These are phyloP conservation scores for Drosophila quinaria DNA, from an alignment of 2,888 invertebrate species.

Conservation along the genomic window DNA sequence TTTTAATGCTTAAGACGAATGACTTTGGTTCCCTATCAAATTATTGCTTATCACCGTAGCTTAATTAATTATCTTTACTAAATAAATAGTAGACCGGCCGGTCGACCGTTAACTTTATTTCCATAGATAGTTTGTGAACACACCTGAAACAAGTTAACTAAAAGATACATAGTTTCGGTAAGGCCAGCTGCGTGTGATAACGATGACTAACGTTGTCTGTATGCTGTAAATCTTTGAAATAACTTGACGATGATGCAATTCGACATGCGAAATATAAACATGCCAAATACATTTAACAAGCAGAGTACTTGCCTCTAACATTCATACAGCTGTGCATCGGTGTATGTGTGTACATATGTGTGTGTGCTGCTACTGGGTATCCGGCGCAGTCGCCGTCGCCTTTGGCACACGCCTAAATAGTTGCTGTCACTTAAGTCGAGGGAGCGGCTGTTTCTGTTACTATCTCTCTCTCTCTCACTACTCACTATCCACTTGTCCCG, in stretches of 20 bases:
- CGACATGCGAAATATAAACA: slow-evolving; percentile 45
- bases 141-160: slow-evolving; percentile 21
- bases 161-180: slow-evolving; percentile 19
- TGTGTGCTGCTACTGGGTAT: slow-evolving; percentile 9
- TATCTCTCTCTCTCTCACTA: background rate
- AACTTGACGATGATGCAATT: slow-evolving; percentile 71
- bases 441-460: slow-evolving; percentile 55
- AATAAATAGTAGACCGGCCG: slow-evolving; percentile 29
- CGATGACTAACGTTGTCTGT: background rate
- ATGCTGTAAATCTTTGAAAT: slow-evolving; percentile 64
- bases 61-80: slow-evolving; percentile 72
- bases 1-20: slow-evolving; percentile 52
- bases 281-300: slow-evolving; percentile 43
- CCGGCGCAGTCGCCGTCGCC: slow-evolving; percentile 34
- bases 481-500: slow-evolving; percentile 25
- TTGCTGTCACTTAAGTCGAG: slow-evolving; percentile 75
- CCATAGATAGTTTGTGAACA: slow-evolving; percentile 29
- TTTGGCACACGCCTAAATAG: slow-evolving; percentile 67
- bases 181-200: slow-evolving; percentile 53
- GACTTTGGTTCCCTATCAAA: slow-evolving; percentile 45
- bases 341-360: background rate
- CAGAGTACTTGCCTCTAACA: slow-evolving; percentile 44
- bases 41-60: slow-evolving; percentile 66
- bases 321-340: slow-evolving; percentile 4
- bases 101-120: slow-evolving; percentile 50